phyloP scores from a whole-genome alignment of 2,113 vertebrate genomes.

The Micronycteris hirsuta region DNA sequence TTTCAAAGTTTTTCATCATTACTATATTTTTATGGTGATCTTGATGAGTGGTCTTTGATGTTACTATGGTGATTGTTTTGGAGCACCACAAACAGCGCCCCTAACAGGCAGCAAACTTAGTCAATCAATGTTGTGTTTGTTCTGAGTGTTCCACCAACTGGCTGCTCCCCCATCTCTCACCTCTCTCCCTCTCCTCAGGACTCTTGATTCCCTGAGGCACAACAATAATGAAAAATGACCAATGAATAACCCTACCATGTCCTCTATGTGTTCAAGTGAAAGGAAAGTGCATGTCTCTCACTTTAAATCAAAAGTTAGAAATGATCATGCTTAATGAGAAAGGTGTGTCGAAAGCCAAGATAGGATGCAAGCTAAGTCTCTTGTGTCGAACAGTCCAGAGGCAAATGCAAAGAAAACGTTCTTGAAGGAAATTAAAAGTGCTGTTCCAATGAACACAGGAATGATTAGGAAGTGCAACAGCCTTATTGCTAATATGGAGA shows the following conservation, averaged over 20 bases:
- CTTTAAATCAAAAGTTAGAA: neutral
- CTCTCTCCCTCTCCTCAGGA: neutral
- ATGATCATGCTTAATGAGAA: neutral
- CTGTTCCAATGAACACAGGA: neutral
- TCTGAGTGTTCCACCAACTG: neutral
- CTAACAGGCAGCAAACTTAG: too few species aligned
- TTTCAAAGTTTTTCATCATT: neutral
- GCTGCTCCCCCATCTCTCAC: too few species aligned
- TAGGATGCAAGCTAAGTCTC: neutral
- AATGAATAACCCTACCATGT: too few species aligned
- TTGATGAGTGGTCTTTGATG: neutral
- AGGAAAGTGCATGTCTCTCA: neutral
- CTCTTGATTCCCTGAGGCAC: neutral
- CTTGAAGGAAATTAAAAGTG: neutral
- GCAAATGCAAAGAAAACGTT: neutral
- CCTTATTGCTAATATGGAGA: neutral
- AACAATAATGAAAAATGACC: neutral
- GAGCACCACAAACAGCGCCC: too few species aligned
- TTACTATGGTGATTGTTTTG: neutral
- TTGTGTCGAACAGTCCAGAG: neutral
- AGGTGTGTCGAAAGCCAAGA: neutral
- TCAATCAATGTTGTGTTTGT: neutral
- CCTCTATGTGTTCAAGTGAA: neutral
- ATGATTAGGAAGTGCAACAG: neutral
- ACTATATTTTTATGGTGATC: neutral